Percentiles rank a stretch among this genome's conserved stretches.
These are phyloP conservation scores for Pseudopipra pipra DNA, from an alignment of 2,113 vertebrate genomes.

Conservation along the genomic window DNA sequence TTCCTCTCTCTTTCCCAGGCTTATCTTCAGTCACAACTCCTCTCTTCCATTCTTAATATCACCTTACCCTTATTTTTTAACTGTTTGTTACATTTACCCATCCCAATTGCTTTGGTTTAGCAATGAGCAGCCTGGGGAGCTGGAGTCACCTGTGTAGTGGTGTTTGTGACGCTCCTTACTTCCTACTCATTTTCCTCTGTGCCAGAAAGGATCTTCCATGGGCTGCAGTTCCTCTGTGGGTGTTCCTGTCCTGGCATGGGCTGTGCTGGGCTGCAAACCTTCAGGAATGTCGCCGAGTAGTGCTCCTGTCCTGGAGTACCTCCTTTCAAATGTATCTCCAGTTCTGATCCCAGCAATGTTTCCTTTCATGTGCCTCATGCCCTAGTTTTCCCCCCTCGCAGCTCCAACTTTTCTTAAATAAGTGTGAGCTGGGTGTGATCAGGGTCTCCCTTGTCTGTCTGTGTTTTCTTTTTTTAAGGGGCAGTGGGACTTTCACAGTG, in stretches of 20 bases:
- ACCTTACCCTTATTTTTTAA: neutral
- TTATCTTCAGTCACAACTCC: neutral
- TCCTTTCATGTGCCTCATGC: neutral
- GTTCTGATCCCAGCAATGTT: neutral
- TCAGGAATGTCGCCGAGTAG: neutral
- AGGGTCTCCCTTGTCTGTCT: neutral
- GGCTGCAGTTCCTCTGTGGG: neutral
- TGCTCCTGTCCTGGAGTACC: neutral
- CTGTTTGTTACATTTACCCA: accelerated
- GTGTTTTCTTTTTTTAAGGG: accelerated
- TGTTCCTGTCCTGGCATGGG: accelerated
- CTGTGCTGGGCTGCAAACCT: neutral
- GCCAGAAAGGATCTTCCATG: neutral
- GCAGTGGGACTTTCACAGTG: neutral
- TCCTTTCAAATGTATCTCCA: neutral
- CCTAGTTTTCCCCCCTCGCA: neutral
- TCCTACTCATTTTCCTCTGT: neutral
- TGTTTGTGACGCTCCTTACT: neutral
- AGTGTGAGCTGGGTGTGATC: neutral
- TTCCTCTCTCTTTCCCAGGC: neutral
- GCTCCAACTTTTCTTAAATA: neutral
- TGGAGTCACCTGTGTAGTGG: neutral
- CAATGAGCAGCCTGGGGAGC: neutral
- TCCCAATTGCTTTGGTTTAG: too few species aligned
- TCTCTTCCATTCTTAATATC: neutral